Evolutionary conservation across 2,797 vertebrate species (phyloP), one percentile per base, ranked within the genome.

Genomic region (Staurois parvus): DNA sequence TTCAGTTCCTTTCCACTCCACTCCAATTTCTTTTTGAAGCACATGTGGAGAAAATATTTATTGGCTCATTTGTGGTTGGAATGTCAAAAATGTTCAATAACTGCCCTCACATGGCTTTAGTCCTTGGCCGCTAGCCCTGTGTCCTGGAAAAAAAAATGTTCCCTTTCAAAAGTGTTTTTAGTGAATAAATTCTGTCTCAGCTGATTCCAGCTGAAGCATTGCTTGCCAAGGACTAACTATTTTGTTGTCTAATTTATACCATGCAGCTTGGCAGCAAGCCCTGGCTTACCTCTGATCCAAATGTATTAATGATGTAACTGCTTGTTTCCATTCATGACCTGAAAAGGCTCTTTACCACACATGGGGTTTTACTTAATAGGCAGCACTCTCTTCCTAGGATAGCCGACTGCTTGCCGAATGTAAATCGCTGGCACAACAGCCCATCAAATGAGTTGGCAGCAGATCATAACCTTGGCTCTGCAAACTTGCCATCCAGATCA

Each of bases 41-140:
- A 95, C 95, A 96, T 95, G 93, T 96, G 95, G 95, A 95, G 94
- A 96, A 96, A 94, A 95, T 96, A 96, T 96, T 96, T 96, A 95
- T 96, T 96, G 95, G 94, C 93, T 96, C 95, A 96, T 96, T 96
- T 96, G 95, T 94, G 94, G 93, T 91, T 95, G 95, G 96, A 97
- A 97, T 96, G 95, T 95, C 90, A 96, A 96, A 96, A 96, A 96
- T 97, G 95, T 96, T 95, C 95, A 95, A 94, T 95, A 94, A 94
- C 94, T 92, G 92, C 92, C 92, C 92, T 95, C 92, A 92, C 90
- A 94, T 93, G 91, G 92, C 91, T 94, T 90, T 92, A 92, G 89
- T 92, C 83, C 29, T 93, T 95, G 94, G 93, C 94, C 93, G 85
- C 90, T 90, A 91, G 92, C 93, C 91, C 92, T 88, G 79, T 88